Base-by-base conservation (phyloP, 2,888 invertebrate species). In the Cephus rjabovi region DNA sequence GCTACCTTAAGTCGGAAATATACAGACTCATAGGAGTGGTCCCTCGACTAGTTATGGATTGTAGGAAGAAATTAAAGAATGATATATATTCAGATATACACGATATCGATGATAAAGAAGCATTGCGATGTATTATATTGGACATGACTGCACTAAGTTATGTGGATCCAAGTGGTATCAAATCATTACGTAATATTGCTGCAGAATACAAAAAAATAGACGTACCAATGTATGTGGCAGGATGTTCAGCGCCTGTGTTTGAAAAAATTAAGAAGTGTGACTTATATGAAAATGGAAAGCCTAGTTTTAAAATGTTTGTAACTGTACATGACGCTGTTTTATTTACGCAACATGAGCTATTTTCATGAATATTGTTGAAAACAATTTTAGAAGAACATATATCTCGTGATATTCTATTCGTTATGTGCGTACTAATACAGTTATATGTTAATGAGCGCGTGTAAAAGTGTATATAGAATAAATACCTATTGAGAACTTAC, bases 101-200 rank as follows among this genome's bases (percentile, higher is more conserved):
- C 15, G 83, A 85, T 30, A 84, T 80, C 12, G 88, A 87, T 34
- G 85, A 83, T 34, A 84, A 79, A 35, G 80, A 82, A 23, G 81
- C 79, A 74, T 78, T 91, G 34, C 85, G 81, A n/a, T 91, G 89
- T 82, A 84, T 92, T 31, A 93, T 95, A 34, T 85, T 95, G 79
- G 95, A 95, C 88, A 94, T 95, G 88, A 94, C 94, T 11, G 93
- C 94, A 73, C 90, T 95, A 74, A 94, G 93, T 77, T 94, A 94
- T 81, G 92, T 95, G 11, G 95, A 95, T 90, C 93, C 95, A 0
- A 94, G 94, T 12, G 95, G 95, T 1, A 93, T 95, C n/a, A 90
- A 91, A 3, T 92, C 93, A 23, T 84, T 95, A 34, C 93, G 92
- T 77, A 90, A 93, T 12, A 87, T 95, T 12, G 92, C 92, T 78